Conservation (phyloP, 2,797 vertebrate species). For the Poecilia picta region DNA sequence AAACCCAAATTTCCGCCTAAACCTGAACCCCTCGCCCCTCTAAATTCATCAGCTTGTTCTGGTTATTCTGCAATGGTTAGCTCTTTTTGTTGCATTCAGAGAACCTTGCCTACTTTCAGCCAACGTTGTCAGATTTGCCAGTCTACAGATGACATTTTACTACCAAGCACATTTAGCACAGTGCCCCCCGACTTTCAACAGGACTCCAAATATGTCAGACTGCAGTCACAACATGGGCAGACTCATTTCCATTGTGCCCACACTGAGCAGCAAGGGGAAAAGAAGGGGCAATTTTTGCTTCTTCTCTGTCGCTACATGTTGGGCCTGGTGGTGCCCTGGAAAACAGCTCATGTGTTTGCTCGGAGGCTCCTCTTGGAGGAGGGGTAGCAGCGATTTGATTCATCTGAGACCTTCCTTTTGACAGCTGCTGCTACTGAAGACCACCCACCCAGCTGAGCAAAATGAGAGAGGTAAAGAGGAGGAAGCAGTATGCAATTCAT, state of each 20-base stretch:
- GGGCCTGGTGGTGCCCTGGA: slow-evolving; percentile 65
- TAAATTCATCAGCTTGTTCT: slow-evolving; percentile 11
- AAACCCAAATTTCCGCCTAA: slow-evolving; percentile 21
- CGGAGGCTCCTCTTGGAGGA: slow-evolving; percentile 74
- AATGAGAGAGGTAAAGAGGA: slow-evolving; percentile 30
- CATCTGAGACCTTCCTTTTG: slow-evolving; percentile 71
- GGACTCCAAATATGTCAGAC: slow-evolving; percentile 37
- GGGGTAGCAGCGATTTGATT: slow-evolving; percentile 69
- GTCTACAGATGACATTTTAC: slow-evolving; percentile 40
- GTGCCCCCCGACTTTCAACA: slow-evolving; percentile 33
- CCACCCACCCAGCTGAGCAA: slow-evolving; percentile 64
- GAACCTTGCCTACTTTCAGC: slow-evolving; percentile 16
- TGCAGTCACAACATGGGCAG: slow-evolving; percentile 33
- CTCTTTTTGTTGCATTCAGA: slow-evolving; percentile 5
- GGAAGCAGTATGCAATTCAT: slow-evolving; percentile 34
- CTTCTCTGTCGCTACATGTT: slow-evolving; percentile 40
- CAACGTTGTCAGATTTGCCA: slow-evolving; percentile 37
- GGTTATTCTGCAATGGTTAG: neutral
- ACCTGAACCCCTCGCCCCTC: neutral
- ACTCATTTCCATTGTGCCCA: slow-evolving; percentile 19
- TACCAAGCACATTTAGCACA: slow-evolving; percentile 43
- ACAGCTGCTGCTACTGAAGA: slow-evolving; percentile 64
- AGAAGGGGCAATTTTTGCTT: slow-evolving; percentile 8
- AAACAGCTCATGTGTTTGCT: slow-evolving; percentile 63
- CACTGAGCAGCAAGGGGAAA: neutral